Conservation (phyloP, 2,113 vertebrate genomes). For the Sminthopsis crassicaudata region DNA sequence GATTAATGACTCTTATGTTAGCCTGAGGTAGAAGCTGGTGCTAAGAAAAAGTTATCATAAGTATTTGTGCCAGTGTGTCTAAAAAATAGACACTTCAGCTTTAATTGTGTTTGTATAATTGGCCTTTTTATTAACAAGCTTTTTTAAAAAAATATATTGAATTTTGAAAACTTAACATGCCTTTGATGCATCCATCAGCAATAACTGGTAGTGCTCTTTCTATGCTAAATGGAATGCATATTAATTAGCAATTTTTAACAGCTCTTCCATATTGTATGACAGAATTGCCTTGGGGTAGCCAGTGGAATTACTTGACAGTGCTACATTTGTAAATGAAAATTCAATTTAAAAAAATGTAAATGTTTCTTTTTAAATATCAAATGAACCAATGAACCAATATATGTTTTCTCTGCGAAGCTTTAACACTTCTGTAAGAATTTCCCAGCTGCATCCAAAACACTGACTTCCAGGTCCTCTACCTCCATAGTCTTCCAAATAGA, state of each 20-base stretch:
- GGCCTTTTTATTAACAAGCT: slow-evolving; percentile 63
- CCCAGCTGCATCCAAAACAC: slow-evolving; percentile 7
- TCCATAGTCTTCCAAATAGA: neutral
- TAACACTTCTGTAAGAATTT: neutral
- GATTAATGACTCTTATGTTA: neutral
- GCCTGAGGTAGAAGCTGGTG: neutral
- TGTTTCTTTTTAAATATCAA: neutral
- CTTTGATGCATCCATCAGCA: slow-evolving; percentile 72
- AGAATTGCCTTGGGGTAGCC: slow-evolving; percentile 55
- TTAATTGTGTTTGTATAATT: slow-evolving; percentile 52
- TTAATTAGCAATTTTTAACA: slow-evolving; percentile 56
- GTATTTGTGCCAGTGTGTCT: neutral
- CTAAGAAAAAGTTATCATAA: neutral
- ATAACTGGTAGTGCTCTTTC: slow-evolving; percentile 54
- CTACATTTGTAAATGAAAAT: slow-evolving; percentile 49
- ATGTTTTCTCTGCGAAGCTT: neutral
- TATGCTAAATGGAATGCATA: slow-evolving; percentile 53
- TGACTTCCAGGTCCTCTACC: neutral
- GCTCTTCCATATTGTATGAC: slow-evolving; percentile 58
- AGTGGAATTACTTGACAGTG: slow-evolving; percentile 41
- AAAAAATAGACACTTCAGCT: neutral
- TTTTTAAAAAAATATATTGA: slow-evolving; percentile 16
- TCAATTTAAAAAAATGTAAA: slow-evolving; percentile 14
- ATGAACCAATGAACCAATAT: slow-evolving; percentile 39
- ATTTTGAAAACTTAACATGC: slow-evolving; percentile 73